Evolutionary conservation across 2,113 vertebrate genomes (phyloP).

Genomic region (Lucifuga dentata): DNA sequence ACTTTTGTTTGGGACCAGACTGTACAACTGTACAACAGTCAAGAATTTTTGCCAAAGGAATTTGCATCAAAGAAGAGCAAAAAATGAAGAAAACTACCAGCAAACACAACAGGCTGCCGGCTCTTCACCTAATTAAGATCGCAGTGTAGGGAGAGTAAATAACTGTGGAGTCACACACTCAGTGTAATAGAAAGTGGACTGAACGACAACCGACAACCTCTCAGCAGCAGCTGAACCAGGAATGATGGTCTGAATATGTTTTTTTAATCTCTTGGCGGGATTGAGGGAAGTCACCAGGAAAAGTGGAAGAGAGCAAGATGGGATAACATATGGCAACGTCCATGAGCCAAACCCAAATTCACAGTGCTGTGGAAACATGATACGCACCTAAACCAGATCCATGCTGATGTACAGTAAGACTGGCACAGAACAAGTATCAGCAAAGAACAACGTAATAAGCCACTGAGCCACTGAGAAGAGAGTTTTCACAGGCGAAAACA

Average conservation of each 20-base stretch:
- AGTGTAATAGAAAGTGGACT: no score
- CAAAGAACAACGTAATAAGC: not conserved
- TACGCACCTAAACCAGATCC: constrained; percentile 44
- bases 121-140: no score
- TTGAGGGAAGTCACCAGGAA: constrained; percentile 5
- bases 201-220: no score
- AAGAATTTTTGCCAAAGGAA: no score
- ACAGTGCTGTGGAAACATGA: constrained; percentile 49
- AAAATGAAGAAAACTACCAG: no score
- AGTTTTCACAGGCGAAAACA: not conserved
- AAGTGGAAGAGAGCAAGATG: constrained; percentile 42
- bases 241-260: constrained; percentile 13
- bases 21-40: no score
- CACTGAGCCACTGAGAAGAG: not conserved
- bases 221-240: no score
- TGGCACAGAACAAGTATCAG: not conserved
- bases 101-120: no score
- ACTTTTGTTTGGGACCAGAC: no score
- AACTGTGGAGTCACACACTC: no score
- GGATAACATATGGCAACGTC: constrained; percentile 56
- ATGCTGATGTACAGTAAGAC: not conserved
- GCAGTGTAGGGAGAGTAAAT: no score
- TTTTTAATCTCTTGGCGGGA: constrained; percentile 23
- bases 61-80: no score
- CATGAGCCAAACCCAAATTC: constrained; percentile 57